Conservation (phyloP, 2,888 invertebrate species). For the Cotesia congregata region DNA sequence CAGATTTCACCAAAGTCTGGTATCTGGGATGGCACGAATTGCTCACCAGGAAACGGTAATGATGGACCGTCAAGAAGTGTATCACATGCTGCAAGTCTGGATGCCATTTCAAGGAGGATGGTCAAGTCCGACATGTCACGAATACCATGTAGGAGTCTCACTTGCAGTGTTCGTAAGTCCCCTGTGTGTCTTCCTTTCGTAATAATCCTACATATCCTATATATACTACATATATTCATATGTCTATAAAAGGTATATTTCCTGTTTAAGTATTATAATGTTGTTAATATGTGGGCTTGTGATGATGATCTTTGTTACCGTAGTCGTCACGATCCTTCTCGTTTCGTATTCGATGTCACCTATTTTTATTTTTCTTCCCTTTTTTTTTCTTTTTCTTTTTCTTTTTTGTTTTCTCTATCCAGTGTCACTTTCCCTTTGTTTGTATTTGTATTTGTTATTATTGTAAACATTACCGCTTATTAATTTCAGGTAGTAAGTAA, state of each 20-base stretch:
- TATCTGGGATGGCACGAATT: constrained; percentile 65
- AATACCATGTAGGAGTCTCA: constrained; percentile 72
- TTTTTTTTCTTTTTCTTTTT: constrained; percentile 13
- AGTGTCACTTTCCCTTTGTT: not conserved
- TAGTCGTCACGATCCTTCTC: constrained; percentile 12
- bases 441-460: constrained; percentile 31
- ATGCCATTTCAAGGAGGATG: constrained; percentile 73
- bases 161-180: constrained; percentile 75
- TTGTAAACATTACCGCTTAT: constrained; percentile 7
- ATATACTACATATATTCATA: not conserved
- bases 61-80: constrained; percentile 68
- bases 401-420: constrained; percentile 17
- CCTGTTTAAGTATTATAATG: no score
- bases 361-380: constrained; percentile 17
- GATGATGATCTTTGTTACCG: constrained; percentile 25
- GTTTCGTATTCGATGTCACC: constrained; percentile 41
- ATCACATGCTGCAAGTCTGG: constrained; percentile 75
- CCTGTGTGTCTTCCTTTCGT: not conserved
- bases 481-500: not conserved
- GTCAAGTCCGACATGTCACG: constrained; percentile 64
- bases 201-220: no score
- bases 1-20: constrained; percentile 69
- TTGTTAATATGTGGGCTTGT: constrained; percentile 17
- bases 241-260: not conserved
- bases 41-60: constrained; percentile 61